These are phyloP conservation scores for Parnassius smintheus DNA, from an alignment of 2,888 invertebrate species.

Conservation along the genomic window DNA sequence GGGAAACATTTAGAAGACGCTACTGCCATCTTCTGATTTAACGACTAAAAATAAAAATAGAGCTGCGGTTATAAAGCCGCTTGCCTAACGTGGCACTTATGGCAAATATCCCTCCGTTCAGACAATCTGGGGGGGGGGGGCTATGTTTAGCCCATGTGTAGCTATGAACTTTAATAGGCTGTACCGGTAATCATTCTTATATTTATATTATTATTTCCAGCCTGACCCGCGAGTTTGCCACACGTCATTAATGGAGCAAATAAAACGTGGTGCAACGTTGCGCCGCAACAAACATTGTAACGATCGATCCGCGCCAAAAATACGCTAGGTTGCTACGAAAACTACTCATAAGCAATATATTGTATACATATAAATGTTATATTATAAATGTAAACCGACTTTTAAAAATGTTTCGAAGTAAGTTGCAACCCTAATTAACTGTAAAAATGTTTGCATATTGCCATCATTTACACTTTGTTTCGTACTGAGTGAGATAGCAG, in stretches of 20 bases:
- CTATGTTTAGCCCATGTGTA: too few relatives aligned
- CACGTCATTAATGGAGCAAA: conserved; percentile 97
- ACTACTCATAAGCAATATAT: conserved; percentile 3
- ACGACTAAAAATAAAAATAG: too few relatives aligned
- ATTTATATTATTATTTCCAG: conserved; percentile 34
- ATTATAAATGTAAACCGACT: conserved; percentile 1
- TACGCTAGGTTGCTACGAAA: conserved; percentile 75
- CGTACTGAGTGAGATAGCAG: conserved; percentile 7
- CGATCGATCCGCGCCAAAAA: conserved; percentile 94
- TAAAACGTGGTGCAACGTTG: conserved; percentile 91
- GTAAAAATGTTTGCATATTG: neutral
- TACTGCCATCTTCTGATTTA: too few relatives aligned
- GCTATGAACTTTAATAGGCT: too few relatives aligned
- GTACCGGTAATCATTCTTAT: too few relatives aligned
- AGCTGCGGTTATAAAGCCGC: too few relatives aligned
- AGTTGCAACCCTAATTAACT: neutral
- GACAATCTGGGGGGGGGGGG: too few relatives aligned
- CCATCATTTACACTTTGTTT: conserved; percentile 8
- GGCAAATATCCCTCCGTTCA: too few relatives aligned
- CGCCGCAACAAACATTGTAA: conserved; percentile 89
- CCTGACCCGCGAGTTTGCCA: conserved; percentile 90
- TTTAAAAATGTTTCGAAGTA: neutral
- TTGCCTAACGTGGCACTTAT: too few relatives aligned
- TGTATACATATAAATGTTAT: conserved; percentile 8
- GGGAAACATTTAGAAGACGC: too few relatives aligned